Conservation (phyloP, 2,888 invertebrate genomes). For the Thera obeliscata region DNA sequence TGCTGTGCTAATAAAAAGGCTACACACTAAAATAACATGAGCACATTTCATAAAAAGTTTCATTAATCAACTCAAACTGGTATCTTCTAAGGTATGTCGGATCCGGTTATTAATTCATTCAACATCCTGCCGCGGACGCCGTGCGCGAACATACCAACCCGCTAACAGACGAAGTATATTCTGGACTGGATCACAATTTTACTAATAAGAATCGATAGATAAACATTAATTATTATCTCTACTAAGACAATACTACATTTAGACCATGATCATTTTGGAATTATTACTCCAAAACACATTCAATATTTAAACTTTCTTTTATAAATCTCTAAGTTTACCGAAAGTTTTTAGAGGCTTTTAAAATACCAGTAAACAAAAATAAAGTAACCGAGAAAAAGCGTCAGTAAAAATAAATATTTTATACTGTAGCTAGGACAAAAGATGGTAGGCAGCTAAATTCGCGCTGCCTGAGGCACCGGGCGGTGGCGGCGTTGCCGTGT, state of each 20-base stretch:
- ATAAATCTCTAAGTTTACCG: too few relatives aligned
- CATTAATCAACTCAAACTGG: constrained; percentile 24
- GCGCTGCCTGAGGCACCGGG: constrained; percentile 39
- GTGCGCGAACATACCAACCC: constrained; percentile 4
- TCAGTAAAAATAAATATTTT: too few relatives aligned
- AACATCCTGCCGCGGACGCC: constrained; percentile 27
- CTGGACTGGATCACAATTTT: constrained; percentile 1
- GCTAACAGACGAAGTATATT: constrained; percentile 3
- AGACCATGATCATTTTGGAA: too few relatives aligned
- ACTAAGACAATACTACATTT: too few relatives aligned
- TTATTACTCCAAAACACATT: too few relatives aligned
- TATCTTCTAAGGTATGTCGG: constrained; percentile 21
- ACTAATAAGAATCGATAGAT: background rate
- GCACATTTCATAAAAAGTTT: constrained; percentile 26
- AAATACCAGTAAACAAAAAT: too few relatives aligned
- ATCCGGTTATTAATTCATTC: constrained; percentile 35
- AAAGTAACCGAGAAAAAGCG: too few relatives aligned
- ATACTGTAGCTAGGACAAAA: constrained; percentile 14
- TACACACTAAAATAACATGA: constrained; percentile 25
- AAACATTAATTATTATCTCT: too few relatives aligned
- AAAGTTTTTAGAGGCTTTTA: too few relatives aligned
- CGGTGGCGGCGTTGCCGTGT: constrained; percentile 20
- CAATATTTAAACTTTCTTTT: too few relatives aligned
- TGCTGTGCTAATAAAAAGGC: constrained; percentile 29
- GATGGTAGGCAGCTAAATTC: constrained; percentile 35